Evolutionary conservation across 2,888 invertebrate genomes (phyloP).

Genomic region (Melipona bicolor): DNA sequence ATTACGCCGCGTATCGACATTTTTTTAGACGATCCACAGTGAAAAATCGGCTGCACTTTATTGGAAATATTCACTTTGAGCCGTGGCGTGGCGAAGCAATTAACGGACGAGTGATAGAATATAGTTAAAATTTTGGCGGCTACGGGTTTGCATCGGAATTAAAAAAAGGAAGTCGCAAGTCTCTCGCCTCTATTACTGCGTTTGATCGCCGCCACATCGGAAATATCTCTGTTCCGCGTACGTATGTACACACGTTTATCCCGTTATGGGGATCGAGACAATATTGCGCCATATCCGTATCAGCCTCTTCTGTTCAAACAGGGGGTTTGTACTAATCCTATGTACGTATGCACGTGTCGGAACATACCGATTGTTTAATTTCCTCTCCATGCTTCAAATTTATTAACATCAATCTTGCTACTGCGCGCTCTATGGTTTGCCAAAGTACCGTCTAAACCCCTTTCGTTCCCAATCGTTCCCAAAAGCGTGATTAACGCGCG

Average conservation of each 20-base stretch:
- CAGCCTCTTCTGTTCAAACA: conserved; percentile 40
- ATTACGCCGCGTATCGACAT: conserved; percentile 45
- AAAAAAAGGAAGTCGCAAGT: conserved; percentile 43
- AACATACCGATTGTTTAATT: conserved; percentile 57
- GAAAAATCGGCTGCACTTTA: conserved; percentile 54
- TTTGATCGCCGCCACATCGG: conserved; percentile 53
- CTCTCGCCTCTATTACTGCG: conserved; percentile 44
- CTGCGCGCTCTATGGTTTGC: background rate
- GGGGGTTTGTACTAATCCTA: conserved; percentile 19
- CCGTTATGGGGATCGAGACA: conserved; percentile 38
- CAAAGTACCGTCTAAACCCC: conserved; percentile 27
- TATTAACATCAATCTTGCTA: conserved; percentile 58
- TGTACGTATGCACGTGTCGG: conserved; percentile 16
- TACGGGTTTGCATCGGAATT: conserved; percentile 48
- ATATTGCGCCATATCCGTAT: conserved; percentile 42
- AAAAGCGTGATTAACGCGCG: conserved; percentile 1
- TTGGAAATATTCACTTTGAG: conserved; percentile 68
- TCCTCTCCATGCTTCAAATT: conserved; percentile 34
- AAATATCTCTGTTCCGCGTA: conserved; percentile 51
- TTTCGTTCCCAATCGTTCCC: background rate
- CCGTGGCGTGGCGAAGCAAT: conserved; percentile 55
- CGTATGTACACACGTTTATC: conserved; percentile 35
- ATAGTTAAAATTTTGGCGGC: conserved; percentile 62
- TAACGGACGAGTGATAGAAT: conserved; percentile 59
- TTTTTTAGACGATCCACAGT: conserved; percentile 46